Evolutionary conservation across 2,888 invertebrate genomes (phyloP).

Genomic region (Eupithecia abbreviata): DNA sequence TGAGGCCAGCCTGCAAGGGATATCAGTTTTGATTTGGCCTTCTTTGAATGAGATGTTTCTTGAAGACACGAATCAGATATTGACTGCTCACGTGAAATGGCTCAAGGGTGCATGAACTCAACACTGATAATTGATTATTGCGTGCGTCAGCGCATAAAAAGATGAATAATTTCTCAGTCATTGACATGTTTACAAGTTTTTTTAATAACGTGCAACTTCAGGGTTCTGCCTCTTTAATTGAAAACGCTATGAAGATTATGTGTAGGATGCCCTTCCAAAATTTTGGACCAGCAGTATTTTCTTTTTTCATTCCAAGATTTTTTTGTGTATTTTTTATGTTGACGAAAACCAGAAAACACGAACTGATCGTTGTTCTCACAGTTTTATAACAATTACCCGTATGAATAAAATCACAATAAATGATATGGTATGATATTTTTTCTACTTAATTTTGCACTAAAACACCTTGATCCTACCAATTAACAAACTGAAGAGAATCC

Average conservation of each 20-base stretch:
- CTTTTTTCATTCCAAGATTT: background rate
- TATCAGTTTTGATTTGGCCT: background rate
- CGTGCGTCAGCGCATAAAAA: slow-evolving; percentile 10
- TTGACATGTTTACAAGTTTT: slow-evolving; percentile 1
- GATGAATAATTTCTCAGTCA: slow-evolving; percentile 11
- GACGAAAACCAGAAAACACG: too few relatives aligned
- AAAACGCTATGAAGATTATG: background rate
- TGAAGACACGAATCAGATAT: background rate
- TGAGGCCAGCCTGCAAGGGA: too few relatives aligned
- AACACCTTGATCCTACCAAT: background rate
- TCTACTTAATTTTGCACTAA: background rate
- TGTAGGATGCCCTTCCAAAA: background rate
- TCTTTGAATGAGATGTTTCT: background rate
- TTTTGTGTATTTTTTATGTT: background rate
- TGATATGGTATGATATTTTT: too few relatives aligned
- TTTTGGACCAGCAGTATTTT: background rate
- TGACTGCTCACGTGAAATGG: background rate
- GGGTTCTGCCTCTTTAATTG: background rate
- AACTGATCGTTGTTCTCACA: background rate
- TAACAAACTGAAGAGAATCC: too few relatives aligned
- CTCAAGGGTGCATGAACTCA: background rate
- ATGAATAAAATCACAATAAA: too few relatives aligned
- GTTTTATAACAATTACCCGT: too few relatives aligned
- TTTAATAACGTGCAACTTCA: background rate
- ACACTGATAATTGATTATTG: slow-evolving; percentile 5